Evolutionary conservation across 2,797 vertebrate species (phyloP), one percentile per base, ranked within the genome.

Genomic region (Scolopax rusticola): DNA sequence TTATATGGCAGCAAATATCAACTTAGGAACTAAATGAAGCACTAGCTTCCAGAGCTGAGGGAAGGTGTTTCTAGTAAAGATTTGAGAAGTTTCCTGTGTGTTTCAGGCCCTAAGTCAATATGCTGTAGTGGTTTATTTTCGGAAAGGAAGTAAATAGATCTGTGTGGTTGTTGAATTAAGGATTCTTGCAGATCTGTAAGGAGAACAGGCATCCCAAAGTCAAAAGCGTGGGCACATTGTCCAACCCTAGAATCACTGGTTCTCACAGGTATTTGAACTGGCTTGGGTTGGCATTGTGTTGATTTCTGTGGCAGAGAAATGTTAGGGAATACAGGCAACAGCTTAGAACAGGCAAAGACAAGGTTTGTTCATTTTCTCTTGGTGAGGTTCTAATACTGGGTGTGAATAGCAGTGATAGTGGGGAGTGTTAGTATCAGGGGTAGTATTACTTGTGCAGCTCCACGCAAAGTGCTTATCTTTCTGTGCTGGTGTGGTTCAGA

Each of bases 391-490:
- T 54, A 28, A n/a, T 36, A 11, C 8, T 33, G 7, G 9, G 25
- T 4, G 15, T 56, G 68, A 45, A 11, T 20, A 64, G 40, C 41
- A 63, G 61, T 43, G 21, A 21, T 43, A 21, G 61, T 14, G 61
- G 40, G 18, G 28, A 41, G 9, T 32, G 32, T 32, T 32, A 23
- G 61, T 32, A 32, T 64, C 27, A 41, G 40, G 19, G 19, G 40
- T 11, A 15, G 28, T 6, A 2, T 27, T 30, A 9, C n/a, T 27
- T 14, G 45, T 24, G 70, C 17, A 14, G 17, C 18, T 47, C 68
- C 23, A 1, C 2, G 2, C 33, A 3, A 6, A n/a, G 47, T 20
- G 28, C 54, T 60, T 2, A 0, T 9, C 8, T 12, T 0, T 17
- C 67, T 23, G 7, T 30, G 32, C 18, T 10, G 2, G 19, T 10